Base-by-base conservation (phyloP, 1,140 invertebrate species). In the Mycetomoellerius zeteki region DNA sequence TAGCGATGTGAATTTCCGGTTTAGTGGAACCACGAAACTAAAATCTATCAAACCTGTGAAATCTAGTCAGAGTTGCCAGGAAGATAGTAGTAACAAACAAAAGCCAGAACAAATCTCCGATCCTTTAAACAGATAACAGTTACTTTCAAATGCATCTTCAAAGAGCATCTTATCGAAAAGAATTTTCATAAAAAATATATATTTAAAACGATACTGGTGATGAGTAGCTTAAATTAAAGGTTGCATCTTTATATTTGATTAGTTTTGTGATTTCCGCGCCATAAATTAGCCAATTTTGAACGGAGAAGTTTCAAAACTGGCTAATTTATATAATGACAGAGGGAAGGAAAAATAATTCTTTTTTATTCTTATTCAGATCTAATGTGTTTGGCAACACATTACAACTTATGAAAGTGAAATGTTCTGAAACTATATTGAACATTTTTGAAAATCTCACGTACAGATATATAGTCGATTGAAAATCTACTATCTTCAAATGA, bases 21-120 rank as follows among this genome's bases (percentile, higher is more conserved):
- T 96, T 87, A 96, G 96, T 76, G 97, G 97, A 50, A 97, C 96
- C 3, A 97, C 96, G 3, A 96, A 97, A 93, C 91, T 97, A 58
- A 97, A 97, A 92, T 96, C 94, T 8, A 95, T 97, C n/a, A 96
- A 96, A 85, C 92, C 95, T 1, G 37, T 85, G 5, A 89, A 92
- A 78, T 56, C 54, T 75, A 93, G 93, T 62, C 82, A 73, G 3
- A 77, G 64, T 24, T 77, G 67, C 8, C 91, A 93, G 30, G 89
- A 86, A 19, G 93, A 94, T 21, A 84, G 84, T 72, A 84, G 77
- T 69, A 65, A 91, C 65, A 94, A 94, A 78, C 92, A 93, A 7
- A 93, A 90, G 58, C 89, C 92, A 21, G 88, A 85, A 3, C 90
- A 92, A 82, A 93, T 92, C 67, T 84, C 92, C 12, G 92, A 95